These are phyloP conservation scores for Calypte anna DNA, from an alignment of 2,113 vertebrate species.

Conservation along the genomic window DNA sequence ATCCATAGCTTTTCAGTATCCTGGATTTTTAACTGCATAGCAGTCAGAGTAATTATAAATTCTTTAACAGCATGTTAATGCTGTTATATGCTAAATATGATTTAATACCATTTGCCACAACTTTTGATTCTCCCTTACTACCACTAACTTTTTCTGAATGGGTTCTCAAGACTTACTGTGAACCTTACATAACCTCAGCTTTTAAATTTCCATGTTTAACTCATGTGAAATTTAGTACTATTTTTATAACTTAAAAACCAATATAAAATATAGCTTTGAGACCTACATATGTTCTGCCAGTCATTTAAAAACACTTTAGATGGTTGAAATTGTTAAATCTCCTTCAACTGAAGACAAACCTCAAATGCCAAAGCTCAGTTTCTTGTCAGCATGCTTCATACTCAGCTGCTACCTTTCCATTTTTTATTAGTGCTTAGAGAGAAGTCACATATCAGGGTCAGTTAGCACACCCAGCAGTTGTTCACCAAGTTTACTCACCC, in stretches of 20 bases:
- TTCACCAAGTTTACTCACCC: conserved; percentile 89
- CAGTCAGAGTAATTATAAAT: background rate
- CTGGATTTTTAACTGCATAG: background rate
- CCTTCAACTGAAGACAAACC: conserved; percentile 39
- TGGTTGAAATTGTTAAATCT: conserved; percentile 40
- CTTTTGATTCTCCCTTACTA: background rate
- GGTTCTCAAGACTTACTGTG: background rate
- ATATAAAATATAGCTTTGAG: background rate
- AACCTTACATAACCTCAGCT: background rate
- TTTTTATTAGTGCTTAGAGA: conserved; percentile 54
- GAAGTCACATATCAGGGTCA: background rate
- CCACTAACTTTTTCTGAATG: background rate
- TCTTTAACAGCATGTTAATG: background rate
- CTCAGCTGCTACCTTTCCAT: conserved; percentile 57
- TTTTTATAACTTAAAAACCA: background rate
- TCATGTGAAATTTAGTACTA: background rate
- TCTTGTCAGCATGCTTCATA: conserved; percentile 60
- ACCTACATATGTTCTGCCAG: conserved; percentile 44
- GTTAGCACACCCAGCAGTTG: conserved; percentile 32
- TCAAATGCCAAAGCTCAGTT: conserved; percentile 41
- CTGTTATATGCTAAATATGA: too few relatives aligned
- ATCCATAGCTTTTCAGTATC: background rate
- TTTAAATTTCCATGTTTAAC: background rate
- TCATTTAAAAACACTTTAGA: conserved; percentile 60
- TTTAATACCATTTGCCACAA: background rate